Evolutionary conservation across 2,797 vertebrate genomes (phyloP).

Genomic region (Chelon labrosus): DNA sequence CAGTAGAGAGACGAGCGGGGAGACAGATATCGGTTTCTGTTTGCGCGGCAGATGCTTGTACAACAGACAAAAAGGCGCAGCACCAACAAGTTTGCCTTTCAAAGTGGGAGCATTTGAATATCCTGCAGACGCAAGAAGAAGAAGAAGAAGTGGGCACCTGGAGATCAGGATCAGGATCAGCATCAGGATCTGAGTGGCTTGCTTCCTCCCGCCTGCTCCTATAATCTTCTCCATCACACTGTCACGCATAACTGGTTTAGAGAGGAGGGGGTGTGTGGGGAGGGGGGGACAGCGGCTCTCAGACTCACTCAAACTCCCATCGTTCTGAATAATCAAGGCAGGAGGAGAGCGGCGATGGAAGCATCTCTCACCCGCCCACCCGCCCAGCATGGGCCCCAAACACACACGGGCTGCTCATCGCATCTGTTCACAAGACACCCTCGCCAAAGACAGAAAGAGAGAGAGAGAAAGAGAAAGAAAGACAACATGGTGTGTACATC

Average conservation of each 20-base stretch:
- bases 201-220: conserved; percentile 12
- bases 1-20: too few species aligned
- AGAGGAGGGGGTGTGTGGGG: conserved; percentile 1
- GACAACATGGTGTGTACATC: conserved; percentile 15
- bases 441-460: conserved; percentile 17
- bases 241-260: conserved; percentile 56
- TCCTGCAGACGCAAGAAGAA: not conserved
- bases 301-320: conserved; percentile 26
- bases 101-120: conserved; percentile 43
- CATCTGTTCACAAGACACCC: conserved; percentile 67
- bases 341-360: conserved; percentile 19
- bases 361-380: conserved; percentile 68
- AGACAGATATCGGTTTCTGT: too few species aligned
- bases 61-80: not conserved
- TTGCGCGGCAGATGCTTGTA: too few species aligned
- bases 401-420: conserved; percentile 68
- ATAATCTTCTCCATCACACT: conserved; percentile 37
- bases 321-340: conserved; percentile 46
- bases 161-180: too few species aligned
- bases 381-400: conserved; percentile 62
- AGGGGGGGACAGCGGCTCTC: conserved; percentile 31
- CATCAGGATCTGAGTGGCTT: not conserved
- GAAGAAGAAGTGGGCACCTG: too few species aligned
- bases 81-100: conserved; percentile 23
- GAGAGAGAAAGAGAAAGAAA: too few species aligned